Evolutionary conservation across 2,888 invertebrate genomes (phyloP).

Genomic region (Spilarctia lutea): DNA sequence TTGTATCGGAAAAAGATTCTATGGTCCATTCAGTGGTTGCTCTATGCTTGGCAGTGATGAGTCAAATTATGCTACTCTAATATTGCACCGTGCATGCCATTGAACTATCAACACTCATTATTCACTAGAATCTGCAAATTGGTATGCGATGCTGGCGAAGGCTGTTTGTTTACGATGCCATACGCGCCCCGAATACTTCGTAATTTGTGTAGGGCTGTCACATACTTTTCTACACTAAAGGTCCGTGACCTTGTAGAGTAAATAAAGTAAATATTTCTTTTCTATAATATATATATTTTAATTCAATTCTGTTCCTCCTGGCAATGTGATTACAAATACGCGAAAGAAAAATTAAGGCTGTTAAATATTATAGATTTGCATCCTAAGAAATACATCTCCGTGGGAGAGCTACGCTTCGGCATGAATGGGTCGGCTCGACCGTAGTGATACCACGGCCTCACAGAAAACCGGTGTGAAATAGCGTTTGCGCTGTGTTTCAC

Average conservation of each 20-base stretch:
- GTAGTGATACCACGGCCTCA: too few species aligned
- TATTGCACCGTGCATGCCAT: slow-evolving; percentile 28
- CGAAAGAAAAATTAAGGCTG: too few species aligned
- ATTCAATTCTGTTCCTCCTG: not conserved
- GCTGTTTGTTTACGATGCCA: slow-evolving; percentile 74
- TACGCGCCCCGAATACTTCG: slow-evolving; percentile 74
- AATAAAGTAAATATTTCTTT: not conserved
- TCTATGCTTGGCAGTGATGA: not conserved
- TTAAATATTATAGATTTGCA: not conserved
- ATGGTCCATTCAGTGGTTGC: too few species aligned
- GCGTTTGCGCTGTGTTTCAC: too few species aligned
- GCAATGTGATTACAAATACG: not conserved
- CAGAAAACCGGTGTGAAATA: too few species aligned
- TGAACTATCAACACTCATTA: slow-evolving; percentile 53
- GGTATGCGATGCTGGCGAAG: slow-evolving; percentile 68
- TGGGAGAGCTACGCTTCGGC: too few species aligned
- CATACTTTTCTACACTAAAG: not conserved
- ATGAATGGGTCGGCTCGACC: too few species aligned
- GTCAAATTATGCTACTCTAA: not conserved
- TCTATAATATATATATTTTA: not conserved
- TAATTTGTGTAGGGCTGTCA: not conserved
- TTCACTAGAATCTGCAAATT: slow-evolving; percentile 51
- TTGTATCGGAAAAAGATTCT: too few species aligned
- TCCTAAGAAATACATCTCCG: too few species aligned
- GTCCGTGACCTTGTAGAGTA: too few species aligned